A percentile compares a stretch with the other conserved stretches of the same genome.
These are phyloP conservation scores for Actinernus sp. DNA, from an alignment of 92 coral and sea anemone species.

Conservation along the genomic window DNA sequence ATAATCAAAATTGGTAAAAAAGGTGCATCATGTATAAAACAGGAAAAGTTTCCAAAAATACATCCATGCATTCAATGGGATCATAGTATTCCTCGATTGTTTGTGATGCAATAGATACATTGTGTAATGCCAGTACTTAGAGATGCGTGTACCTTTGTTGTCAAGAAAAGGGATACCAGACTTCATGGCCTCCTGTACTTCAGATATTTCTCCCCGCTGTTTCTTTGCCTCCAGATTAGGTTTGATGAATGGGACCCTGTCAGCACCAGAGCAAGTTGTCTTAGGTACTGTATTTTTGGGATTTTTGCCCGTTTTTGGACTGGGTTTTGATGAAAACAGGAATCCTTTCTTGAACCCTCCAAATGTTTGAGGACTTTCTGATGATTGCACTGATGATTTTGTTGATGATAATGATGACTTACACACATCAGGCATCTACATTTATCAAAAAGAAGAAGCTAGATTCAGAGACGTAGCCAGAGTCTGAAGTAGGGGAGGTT, in stretches of 20 bases:
- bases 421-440: no score
- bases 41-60: no score
- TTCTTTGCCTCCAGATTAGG: slow-evolving; percentile 39
- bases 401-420: no score
- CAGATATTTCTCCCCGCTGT: slow-evolving; percentile 57
- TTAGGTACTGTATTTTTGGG: neutral
- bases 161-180: slow-evolving; percentile 58
- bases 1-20: no score
- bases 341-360: slow-evolving; percentile 92
- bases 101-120: neutral
- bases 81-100: no score
- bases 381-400: neutral
- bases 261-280: slow-evolving; percentile 6
- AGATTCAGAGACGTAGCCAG: no score
- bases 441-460: no score
- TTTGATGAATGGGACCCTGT: slow-evolving; percentile 60
- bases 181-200: slow-evolving; percentile 91
- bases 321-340: slow-evolving; percentile 49
- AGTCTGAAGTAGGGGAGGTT: no score
- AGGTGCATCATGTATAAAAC: no score
- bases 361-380: slow-evolving; percentile 34
- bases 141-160: slow-evolving; percentile 46
- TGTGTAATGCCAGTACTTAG: neutral
- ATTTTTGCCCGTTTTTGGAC: no score
- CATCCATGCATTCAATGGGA: no score